These are phyloP conservation scores for Dascyllus trimaculatus DNA, from an alignment of 2,113 vertebrate genomes.

Conservation along the genomic window DNA sequence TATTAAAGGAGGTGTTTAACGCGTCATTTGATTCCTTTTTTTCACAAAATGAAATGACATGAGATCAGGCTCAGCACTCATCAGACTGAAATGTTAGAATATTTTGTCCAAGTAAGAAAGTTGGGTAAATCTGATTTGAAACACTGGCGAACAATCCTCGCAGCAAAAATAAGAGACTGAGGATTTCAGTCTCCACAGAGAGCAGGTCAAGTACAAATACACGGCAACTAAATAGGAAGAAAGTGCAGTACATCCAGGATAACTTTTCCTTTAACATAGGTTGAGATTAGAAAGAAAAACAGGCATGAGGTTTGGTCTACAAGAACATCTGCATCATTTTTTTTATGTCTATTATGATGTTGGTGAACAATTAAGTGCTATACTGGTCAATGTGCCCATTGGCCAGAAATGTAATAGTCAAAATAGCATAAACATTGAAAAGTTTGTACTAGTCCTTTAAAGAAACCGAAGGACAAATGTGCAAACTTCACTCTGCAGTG, in stretches of 20 bases:
- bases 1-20: too few species aligned
- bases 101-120: background rate
- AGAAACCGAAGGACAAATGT: background rate
- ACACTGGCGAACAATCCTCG: too few species aligned
- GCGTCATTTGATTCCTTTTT: too few species aligned
- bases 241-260: background rate
- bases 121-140: background rate
- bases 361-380: background rate
- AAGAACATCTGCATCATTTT: too few species aligned
- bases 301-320: too few species aligned
- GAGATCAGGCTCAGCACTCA: too few species aligned
- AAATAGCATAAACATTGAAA: background rate
- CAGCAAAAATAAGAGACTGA: background rate
- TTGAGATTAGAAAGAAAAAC: too few species aligned
- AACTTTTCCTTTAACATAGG: too few species aligned
- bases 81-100: background rate
- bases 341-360: background rate
- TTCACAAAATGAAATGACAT: too few species aligned
- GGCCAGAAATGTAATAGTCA: background rate
- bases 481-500: constrained; percentile 25
- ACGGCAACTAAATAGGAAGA: background rate
- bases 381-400: background rate
- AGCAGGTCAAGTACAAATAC: background rate
- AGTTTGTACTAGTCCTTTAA: background rate
- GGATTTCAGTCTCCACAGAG: background rate